phyloP scores from a whole-genome alignment of 2,113 vertebrate genomes.

The Esox niger region DNA sequence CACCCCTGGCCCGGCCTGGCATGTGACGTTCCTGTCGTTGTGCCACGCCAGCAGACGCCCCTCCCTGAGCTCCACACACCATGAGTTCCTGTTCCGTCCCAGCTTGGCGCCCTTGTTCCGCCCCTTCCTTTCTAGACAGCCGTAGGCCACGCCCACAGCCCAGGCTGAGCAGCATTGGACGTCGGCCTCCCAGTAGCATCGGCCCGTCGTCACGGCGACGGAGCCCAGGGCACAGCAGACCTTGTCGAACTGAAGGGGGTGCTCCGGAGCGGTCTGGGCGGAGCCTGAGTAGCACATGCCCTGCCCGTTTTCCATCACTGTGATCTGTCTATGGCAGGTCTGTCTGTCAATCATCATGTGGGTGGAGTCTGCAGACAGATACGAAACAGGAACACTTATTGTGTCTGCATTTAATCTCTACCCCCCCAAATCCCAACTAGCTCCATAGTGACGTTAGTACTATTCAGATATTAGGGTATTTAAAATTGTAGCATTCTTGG shows the following conservation, averaged over 20 bases:
- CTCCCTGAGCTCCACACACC: conserved; percentile 69
- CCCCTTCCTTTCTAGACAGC: conserved; percentile 65
- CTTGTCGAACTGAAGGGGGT: conserved; percentile 71
- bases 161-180: conserved; percentile 65
- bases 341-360: conserved; percentile 58
- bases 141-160: conserved; percentile 70
- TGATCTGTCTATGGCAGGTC: conserved; percentile 61
- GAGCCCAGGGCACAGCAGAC: conserved; percentile 67
- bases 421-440: too few relatives aligned
- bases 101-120: conserved; percentile 64
- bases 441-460: too few relatives aligned
- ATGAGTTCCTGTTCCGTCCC: conserved; percentile 72
- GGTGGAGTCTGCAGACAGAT: conserved; percentile 49
- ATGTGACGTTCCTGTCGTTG: conserved; percentile 60
- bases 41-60: conserved; percentile 64
- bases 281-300: conserved; percentile 44
- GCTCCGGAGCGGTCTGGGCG: conserved; percentile 7
- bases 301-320: conserved; percentile 47
- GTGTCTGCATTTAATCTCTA: neutral
- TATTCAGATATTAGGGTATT: neutral
- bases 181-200: conserved; percentile 70
- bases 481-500: neutral
- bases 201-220: conserved; percentile 36
- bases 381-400: neutral
- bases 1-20: conserved; percentile 29